Conservation (phyloP, 2,888 invertebrate species). For the Cheilosia vulpina region DNA sequence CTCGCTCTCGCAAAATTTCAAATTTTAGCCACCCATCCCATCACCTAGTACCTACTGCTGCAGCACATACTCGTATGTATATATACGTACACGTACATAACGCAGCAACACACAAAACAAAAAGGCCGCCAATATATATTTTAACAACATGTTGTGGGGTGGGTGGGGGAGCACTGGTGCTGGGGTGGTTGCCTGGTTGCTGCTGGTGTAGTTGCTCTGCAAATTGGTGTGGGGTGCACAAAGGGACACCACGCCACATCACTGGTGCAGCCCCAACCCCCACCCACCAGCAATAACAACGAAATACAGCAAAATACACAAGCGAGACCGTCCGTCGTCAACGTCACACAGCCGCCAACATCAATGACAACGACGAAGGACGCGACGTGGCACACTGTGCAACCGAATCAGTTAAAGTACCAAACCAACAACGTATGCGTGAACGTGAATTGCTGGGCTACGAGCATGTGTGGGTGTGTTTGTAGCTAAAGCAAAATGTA, state of each 20-base stretch:
- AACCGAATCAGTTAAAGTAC: slow-evolving; percentile 69
- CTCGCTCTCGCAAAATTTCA: slow-evolving; percentile 67
- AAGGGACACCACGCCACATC: slow-evolving; percentile 52
- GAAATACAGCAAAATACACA: slow-evolving; percentile 30
- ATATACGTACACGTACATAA: slow-evolving; percentile 31
- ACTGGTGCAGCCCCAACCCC: slow-evolving; percentile 28
- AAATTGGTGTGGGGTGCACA: slow-evolving; percentile 61
- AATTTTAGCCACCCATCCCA: slow-evolving; percentile 64
- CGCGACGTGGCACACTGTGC: slow-evolving; percentile 71
- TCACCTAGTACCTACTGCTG: slow-evolving; percentile 51
- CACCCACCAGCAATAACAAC: slow-evolving; percentile 28
- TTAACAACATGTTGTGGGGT: slow-evolving; percentile 56
- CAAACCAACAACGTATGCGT: slow-evolving; percentile 11
- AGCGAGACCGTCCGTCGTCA: slow-evolving; percentile 68
- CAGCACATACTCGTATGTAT: slow-evolving; percentile 28
- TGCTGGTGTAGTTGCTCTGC: slow-evolving; percentile 49
- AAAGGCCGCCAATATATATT: slow-evolving; percentile 72
- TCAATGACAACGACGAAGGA: slow-evolving; percentile 50
- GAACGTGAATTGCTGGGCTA: slow-evolving; percentile 4
- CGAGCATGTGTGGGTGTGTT: slow-evolving; percentile 21
- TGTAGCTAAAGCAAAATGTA: slow-evolving; percentile 31
- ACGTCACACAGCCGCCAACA: slow-evolving; percentile 58
- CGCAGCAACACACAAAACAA: slow-evolving; percentile 69
- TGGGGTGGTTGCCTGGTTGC: slow-evolving; percentile 43
- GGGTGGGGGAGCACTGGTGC: slow-evolving; percentile 22